Evolutionary conservation across 2,888 invertebrate species (phyloP).

Genomic region (Netelia inedita): DNA sequence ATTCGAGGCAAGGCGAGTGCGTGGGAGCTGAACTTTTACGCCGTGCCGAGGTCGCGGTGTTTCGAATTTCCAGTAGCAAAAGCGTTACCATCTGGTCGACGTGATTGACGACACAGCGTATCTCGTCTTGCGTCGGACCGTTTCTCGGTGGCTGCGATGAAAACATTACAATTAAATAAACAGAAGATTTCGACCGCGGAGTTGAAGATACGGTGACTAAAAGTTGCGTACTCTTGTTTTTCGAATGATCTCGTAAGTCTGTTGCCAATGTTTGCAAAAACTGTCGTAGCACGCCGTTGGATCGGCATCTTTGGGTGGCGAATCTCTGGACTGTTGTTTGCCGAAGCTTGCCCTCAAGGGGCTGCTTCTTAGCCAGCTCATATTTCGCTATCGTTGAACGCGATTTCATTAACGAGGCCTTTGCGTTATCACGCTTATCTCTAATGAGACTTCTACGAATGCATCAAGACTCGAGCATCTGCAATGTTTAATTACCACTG

Average conservation of each 20-base stretch:
- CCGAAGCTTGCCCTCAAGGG: slow-evolving; percentile 87
- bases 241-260: slow-evolving; percentile 93
- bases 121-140: slow-evolving; percentile 92
- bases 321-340: slow-evolving; percentile 88
- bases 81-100: slow-evolving; percentile 96
- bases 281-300: slow-evolving; percentile 97
- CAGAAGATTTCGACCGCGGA: neutral
- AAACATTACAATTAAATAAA: neutral
- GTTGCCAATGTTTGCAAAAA: slow-evolving; percentile 97
- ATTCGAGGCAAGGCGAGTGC: slow-evolving; percentile 91
- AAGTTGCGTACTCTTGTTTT: slow-evolving; percentile 88
- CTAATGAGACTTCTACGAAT: neutral
- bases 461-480: slow-evolving; percentile 13
- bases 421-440: slow-evolving; percentile 24
- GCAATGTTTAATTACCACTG: slow-evolving; percentile 2
- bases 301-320: slow-evolving; percentile 91
- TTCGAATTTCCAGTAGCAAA: slow-evolving; percentile 92
- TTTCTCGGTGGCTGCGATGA: slow-evolving; percentile 83
- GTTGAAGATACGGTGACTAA: slow-evolving; percentile 59
- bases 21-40: slow-evolving; percentile 84
- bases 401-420: slow-evolving; percentile 48
- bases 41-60: slow-evolving; percentile 84
- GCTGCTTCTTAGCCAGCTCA: slow-evolving; percentile 91
- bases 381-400: slow-evolving; percentile 78
- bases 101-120: slow-evolving; percentile 95